Percentiles rank a stretch among this genome's conserved stretches.
Evolutionary conservation across 2,797 vertebrate genomes (phyloP).

Genomic region (Acomys russatus): DNA sequence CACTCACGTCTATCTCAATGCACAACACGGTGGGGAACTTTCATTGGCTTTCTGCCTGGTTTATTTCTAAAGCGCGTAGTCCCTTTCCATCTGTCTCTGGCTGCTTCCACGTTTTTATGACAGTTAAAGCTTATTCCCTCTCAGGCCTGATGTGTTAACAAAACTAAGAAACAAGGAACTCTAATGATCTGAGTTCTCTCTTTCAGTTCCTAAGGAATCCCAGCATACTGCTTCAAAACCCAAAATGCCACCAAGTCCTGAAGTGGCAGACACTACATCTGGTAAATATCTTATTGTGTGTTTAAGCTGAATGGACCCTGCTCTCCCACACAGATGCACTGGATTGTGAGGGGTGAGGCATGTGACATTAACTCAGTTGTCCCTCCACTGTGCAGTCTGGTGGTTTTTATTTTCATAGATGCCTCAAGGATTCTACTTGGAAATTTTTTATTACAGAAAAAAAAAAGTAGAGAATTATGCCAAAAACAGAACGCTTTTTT

Average conservation of each 20-base stretch:
- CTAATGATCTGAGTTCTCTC: slow-evolving; percentile 72
- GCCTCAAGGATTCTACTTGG: neutral
- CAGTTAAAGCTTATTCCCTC: neutral
- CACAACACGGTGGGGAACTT: neutral
- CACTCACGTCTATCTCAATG: neutral
- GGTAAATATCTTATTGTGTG: slow-evolving; percentile 83
- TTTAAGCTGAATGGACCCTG: slow-evolving; percentile 41
- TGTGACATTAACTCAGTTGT: neutral
- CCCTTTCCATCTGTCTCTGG: slow-evolving; percentile 2
- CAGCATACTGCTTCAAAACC: slow-evolving; percentile 76
- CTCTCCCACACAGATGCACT: neutral
- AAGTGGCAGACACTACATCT: slow-evolving; percentile 77
- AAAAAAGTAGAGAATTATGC: slow-evolving; percentile 15
- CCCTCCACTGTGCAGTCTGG: neutral
- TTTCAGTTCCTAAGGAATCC: slow-evolving; percentile 85
- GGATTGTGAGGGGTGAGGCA: neutral
- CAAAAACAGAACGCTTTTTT: slow-evolving; percentile 2
- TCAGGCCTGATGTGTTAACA: neutral
- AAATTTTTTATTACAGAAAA: neutral
- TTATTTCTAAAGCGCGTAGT: neutral
- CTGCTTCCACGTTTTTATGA: neutral
- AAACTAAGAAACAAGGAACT: neutral
- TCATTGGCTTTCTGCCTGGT: neutral
- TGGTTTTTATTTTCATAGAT: neutral
- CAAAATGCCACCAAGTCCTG: slow-evolving; percentile 82